Base-by-base conservation (phyloP, 2,888 invertebrate species). In the Chymomyza procnemis region DNA sequence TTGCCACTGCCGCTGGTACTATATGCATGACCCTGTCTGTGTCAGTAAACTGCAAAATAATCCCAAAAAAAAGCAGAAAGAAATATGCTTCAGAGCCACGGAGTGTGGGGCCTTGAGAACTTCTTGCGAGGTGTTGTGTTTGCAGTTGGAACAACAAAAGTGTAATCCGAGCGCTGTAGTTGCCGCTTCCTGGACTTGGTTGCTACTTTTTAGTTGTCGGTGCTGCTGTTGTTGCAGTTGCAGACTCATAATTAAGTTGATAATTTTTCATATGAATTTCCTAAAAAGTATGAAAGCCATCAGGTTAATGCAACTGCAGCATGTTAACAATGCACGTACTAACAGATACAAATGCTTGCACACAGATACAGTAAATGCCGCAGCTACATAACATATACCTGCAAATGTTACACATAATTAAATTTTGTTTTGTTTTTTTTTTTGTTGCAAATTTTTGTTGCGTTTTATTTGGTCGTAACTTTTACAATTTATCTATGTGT, bases 261-360 rank as follows among this genome's bases (percentile, higher is more conserved):
- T 75, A 80, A 80, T 82, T 82, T 82, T 82, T 80, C 69, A 74
- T 80, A 54, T 77, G 73, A 75, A 79, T 81, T 79, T 79, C 81
- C 69, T 65, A 34, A 26, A 18, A 47, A n/a, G 59, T 26, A 26
- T 14, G 22, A 14, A 54, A 54, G 21, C 19, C 18, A 12, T 41
- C 34, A 41, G 12, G 34, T 12, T 41, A 41, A 41, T 41, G 34
- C 34, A 41, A 41, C 34, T 41, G 34, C 34, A 41, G 34, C 18
- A n/a, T 50, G 50, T 50, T 14, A 50, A 50, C 50, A 50, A 50
- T 50, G 50, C 58, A 16, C 46, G 18, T 58, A 58, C 50, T 59
- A 60, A 62, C 48, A 69, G 64, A 56, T 69, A 67, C 67, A 67
- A 48, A 63, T 60, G 62, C 54, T 26, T 55, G 66, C 69, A 62